phyloP scores from a whole-genome alignment of 2,797 vertebrate species.

The Esox lucius region DNA sequence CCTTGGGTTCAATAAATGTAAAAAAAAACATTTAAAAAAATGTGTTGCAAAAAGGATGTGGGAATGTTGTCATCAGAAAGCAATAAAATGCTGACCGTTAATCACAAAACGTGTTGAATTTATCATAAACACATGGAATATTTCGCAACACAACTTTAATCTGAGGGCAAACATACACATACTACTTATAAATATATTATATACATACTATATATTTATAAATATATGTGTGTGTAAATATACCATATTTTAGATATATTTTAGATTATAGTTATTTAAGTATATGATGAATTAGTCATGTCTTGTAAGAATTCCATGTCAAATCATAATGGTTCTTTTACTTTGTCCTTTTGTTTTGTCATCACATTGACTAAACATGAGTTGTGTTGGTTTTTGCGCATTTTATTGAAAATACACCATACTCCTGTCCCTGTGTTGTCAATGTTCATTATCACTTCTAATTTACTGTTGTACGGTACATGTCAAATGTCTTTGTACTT shows the following conservation, averaged over 20 bases:
- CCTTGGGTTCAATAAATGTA: too few species aligned
- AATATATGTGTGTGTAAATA: not conserved
- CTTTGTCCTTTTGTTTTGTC: conserved; percentile 48
- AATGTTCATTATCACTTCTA: conserved; percentile 32
- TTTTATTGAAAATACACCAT: conserved; percentile 34
- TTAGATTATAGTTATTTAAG: too few species aligned
- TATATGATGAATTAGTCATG: not conserved
- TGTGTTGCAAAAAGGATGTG: too few species aligned
- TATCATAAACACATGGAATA: too few species aligned
- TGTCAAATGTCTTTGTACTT: conserved; percentile 35
- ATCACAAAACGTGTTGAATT: too few species aligned
- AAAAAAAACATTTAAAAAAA: too few species aligned
- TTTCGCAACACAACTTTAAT: too few species aligned
- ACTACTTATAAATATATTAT: not conserved
- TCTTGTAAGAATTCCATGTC: conserved; percentile 27
- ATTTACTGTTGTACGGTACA: conserved; percentile 26
- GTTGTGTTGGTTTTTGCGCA: conserved; percentile 4
- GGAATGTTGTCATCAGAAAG: too few species aligned
- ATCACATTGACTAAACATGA: conserved; percentile 35
- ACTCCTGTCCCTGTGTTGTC: conserved; percentile 31
- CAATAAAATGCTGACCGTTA: too few species aligned
- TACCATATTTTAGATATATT: not conserved
- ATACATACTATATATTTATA: not conserved
- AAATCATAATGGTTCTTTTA: conserved; percentile 50
- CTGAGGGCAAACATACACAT: too few species aligned